phyloP scores from a whole-genome alignment of 1,140 invertebrate species.

The Gonioctena quinquepunctata region DNA sequence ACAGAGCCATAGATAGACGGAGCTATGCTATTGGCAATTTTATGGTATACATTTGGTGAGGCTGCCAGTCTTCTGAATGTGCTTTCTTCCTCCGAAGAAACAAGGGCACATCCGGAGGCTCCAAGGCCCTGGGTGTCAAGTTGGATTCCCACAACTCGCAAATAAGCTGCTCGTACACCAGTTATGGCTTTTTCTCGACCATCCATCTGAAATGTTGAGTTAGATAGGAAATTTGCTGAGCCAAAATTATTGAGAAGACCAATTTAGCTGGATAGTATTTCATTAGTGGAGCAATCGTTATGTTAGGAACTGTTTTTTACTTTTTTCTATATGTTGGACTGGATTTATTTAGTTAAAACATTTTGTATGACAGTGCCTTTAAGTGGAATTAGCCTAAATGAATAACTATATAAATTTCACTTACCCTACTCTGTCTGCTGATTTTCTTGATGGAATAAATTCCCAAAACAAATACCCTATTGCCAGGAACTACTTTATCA shows the following conservation, averaged over 20 bases:
- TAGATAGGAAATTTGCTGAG: not conserved
- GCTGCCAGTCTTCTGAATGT: constrained; percentile 84
- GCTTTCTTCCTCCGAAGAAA: constrained; percentile 90
- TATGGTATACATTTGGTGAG: constrained; percentile 86
- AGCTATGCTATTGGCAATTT: constrained; percentile 88
- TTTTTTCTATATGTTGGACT: too few relatives aligned
- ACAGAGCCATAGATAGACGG: constrained; percentile 94
- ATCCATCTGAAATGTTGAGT: constrained; percentile 58
- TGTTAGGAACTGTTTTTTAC: too few relatives aligned
- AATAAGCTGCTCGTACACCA: constrained; percentile 91
- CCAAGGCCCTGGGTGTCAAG: constrained; percentile 83
- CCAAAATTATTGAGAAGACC: constrained; percentile 33
- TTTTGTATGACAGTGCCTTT: too few relatives aligned
- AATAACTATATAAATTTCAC: too few relatives aligned
- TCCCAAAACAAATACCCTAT: constrained; percentile 90
- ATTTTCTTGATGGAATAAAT: constrained; percentile 97
- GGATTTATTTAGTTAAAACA: too few relatives aligned
- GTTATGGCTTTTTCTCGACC: constrained; percentile 85
- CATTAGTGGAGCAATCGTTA: too few relatives aligned
- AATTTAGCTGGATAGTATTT: not conserved
- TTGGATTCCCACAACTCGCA: constrained; percentile 91
- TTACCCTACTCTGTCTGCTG: constrained; percentile 61
- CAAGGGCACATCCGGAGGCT: constrained; percentile 58
- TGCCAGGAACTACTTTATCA: constrained; percentile 95
- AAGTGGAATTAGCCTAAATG: too few relatives aligned